Evolutionary conservation across 2,113 vertebrate species (phyloP), one percentile per base, ranked within the genome.

Genomic region (Crocuta crocuta): DNA sequence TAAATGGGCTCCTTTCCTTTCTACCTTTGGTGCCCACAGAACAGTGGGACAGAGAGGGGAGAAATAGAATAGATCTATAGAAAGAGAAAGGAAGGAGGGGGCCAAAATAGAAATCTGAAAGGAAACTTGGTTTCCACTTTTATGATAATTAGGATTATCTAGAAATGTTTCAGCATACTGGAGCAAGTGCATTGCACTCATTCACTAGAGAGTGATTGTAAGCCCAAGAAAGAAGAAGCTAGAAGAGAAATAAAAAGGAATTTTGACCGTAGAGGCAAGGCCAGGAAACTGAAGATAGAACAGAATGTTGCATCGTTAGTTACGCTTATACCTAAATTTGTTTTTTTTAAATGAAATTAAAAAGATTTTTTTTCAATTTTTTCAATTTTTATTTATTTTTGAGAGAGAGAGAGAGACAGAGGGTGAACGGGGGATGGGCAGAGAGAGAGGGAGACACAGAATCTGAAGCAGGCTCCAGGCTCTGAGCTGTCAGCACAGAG

Each of bases 211-310:
- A 79, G 66, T 63, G 13, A 8, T 19, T 31, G 26, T 58, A 91
- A 83, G 19, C 7, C 43, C 63, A 70, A 35, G 66, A 93, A 63
- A 85, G 86, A 45, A 53, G n/a, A 19, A 89, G 24, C 58, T 58
- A 71, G n/a, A 87, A 28, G 17, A 95, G 81, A 87, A 96, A 55
- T 24, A 48, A 50, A 61, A 95, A 93, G 73, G 19, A 24, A 85
- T 45, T 78, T 55, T 89, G n/a, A 73, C 33, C 63, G 10, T 87
- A 53, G 79, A 71, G 93, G 66, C 31, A 93, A 55, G 43, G 39
- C 28, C 53, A 91, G 33, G 50, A 91, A 76, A 55, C 33, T 6
- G 10, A 28, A 70, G 58, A 15, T 66, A 76, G 65, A 81, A 35
- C 16, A 55, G 48, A 70, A 71, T n/a, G 3, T 33, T 45, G 55